These are phyloP conservation scores for Rhogogaster chlorosoma DNA, from an alignment of 2,888 invertebrate species.

Conservation along the genomic window DNA sequence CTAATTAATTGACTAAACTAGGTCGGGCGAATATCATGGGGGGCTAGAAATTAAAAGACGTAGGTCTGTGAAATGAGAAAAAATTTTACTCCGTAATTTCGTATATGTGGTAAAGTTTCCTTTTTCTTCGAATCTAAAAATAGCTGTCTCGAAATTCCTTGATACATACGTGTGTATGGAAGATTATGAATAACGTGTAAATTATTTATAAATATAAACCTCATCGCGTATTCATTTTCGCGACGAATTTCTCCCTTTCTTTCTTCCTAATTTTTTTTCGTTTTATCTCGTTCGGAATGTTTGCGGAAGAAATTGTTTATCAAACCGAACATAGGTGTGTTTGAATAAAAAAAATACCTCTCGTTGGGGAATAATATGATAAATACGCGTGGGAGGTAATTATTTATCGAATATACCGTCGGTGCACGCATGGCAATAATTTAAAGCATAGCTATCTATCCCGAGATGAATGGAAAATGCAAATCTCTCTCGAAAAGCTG, in stretches of 20 bases:
- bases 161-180: not conserved
- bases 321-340: not conserved
- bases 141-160: not conserved
- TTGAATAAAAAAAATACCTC: not conserved
- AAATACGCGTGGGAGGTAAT: not conserved
- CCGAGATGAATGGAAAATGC: conserved; percentile 51
- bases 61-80: not conserved
- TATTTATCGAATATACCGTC: not conserved
- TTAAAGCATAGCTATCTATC: not conserved
- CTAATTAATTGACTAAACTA: not conserved
- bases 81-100: not conserved
- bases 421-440: not conserved
- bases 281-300: not conserved
- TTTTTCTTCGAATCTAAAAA: not conserved
- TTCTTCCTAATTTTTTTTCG: not conserved
- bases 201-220: not conserved
- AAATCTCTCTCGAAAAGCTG: conserved; percentile 38
- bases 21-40: not conserved
- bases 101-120: not conserved
- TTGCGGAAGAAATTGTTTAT: not conserved
- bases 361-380: not conserved
- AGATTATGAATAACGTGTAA: not conserved
- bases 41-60: not conserved
- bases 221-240: not conserved
- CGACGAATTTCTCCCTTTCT: too few relatives aligned